These are phyloP conservation scores for Aegithalos caudatus DNA, from an alignment of 2,113 vertebrate species.

Conservation along the genomic window DNA sequence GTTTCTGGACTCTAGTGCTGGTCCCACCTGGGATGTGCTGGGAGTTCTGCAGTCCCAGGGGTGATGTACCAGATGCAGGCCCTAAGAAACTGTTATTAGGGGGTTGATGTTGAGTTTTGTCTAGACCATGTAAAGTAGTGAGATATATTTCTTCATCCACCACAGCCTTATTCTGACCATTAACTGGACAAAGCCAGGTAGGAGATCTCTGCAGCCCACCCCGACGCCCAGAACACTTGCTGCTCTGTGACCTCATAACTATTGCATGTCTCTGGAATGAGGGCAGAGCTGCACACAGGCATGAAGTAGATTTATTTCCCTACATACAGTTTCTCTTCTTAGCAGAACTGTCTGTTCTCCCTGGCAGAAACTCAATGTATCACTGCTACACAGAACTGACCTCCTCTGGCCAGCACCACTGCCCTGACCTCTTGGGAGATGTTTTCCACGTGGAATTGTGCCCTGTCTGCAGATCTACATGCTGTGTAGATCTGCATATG, in stretches of 20 bases:
- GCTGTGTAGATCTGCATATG: background rate
- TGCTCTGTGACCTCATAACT: background rate
- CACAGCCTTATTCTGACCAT: background rate
- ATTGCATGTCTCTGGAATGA: background rate
- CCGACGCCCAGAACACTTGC: background rate
- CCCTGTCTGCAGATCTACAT: background rate
- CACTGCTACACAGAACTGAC: background rate
- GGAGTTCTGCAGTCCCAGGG: background rate
- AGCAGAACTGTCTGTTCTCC: background rate
- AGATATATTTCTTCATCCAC: background rate
- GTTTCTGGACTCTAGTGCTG: background rate
- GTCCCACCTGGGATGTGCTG: background rate
- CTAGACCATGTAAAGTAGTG: background rate
- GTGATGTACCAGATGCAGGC: background rate
- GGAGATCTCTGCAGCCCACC: background rate
- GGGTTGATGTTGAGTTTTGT: background rate
- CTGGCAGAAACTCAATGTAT: background rate
- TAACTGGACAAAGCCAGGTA: background rate
- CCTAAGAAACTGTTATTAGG: background rate
- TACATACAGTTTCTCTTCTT: background rate
- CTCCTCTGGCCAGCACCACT: background rate
- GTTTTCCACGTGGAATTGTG: background rate
- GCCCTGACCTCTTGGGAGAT: background rate
- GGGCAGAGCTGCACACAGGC: background rate
- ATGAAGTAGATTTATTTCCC: background rate